A percentile compares a stretch with the other conserved stretches of the same genome.
Conservation (phyloP, 1,140 invertebrate genomes). For the Leguminivora glycinivorella region DNA sequence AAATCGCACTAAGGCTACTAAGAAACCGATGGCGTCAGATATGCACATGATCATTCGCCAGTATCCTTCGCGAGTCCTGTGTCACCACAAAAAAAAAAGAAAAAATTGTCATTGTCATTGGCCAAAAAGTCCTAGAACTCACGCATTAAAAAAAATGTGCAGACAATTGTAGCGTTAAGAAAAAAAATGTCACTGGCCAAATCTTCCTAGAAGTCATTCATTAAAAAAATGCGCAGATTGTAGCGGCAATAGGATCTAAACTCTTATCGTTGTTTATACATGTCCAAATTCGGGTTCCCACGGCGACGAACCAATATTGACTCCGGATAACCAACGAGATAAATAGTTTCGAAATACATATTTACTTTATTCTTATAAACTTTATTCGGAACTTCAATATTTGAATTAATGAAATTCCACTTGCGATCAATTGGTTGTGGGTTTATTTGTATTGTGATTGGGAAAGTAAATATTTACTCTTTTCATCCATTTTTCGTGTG, state of each 20-base stretch:
- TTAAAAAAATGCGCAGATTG: too few relatives aligned
- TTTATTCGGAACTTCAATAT: conserved; percentile 6
- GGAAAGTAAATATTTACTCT: neutral
- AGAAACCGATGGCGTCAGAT: too few relatives aligned
- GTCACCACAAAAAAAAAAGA: too few relatives aligned
- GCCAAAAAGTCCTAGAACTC: too few relatives aligned
- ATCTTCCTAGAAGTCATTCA: too few relatives aligned
- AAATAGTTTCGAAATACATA: neutral
- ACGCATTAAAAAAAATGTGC: too few relatives aligned
- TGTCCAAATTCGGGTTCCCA: conserved; percentile 1
- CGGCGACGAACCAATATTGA: neutral
- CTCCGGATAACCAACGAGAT: neutral
- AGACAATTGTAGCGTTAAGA: too few relatives aligned
- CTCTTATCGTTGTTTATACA: neutral
- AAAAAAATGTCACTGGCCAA: too few relatives aligned
- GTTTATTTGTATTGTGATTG: neutral
- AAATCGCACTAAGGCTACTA: too few relatives aligned
- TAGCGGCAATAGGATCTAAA: neutral
- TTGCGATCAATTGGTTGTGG: neutral
- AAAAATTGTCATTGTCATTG: too few relatives aligned
- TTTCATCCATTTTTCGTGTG: neutral
- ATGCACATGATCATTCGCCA: too few relatives aligned
- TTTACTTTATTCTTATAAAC: conserved; percentile 8
- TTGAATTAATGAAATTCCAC: neutral
- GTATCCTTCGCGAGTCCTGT: too few relatives aligned